phyloP scores from a whole-genome alignment of 2,797 vertebrate species.

The Manis pentadactyla region DNA sequence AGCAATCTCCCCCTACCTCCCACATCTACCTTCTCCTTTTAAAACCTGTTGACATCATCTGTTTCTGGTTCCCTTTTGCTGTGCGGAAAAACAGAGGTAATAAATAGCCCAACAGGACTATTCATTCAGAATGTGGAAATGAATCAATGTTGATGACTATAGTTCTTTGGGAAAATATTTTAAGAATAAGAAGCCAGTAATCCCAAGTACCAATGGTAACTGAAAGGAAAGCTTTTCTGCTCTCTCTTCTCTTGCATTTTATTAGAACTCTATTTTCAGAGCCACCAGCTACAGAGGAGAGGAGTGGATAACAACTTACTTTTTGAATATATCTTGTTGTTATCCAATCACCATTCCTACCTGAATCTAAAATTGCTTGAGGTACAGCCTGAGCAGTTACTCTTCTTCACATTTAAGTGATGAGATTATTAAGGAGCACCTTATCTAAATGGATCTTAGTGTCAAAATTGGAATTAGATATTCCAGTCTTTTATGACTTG shows the following conservation, averaged over 20 bases:
- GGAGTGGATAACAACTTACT: background rate
- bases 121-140: background rate
- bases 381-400: background rate
- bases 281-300: background rate
- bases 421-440: background rate
- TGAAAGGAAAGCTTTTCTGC: background rate
- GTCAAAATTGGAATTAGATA: slow-evolving; percentile 45
- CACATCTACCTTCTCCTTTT: background rate
- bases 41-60: background rate
- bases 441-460: slow-evolving; percentile 13
- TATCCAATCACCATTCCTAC: background rate
- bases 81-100: background rate
- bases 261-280: background rate
- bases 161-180: background rate
- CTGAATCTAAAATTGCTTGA: slow-evolving; percentile 21
- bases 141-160: background rate
- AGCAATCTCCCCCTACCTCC: background rate
- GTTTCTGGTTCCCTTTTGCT: background rate
- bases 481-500: slow-evolving; percentile 41
- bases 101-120: background rate
- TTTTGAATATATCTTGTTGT: background rate
- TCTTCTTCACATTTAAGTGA: slow-evolving; percentile 36
- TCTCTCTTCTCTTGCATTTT: slow-evolving; percentile 20
- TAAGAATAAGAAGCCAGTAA: slow-evolving; percentile 15
- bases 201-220: background rate